These are phyloP conservation scores for Yasuhikotakia modesta DNA, from an alignment of 2,797 vertebrate genomes.

Conservation along the genomic window DNA sequence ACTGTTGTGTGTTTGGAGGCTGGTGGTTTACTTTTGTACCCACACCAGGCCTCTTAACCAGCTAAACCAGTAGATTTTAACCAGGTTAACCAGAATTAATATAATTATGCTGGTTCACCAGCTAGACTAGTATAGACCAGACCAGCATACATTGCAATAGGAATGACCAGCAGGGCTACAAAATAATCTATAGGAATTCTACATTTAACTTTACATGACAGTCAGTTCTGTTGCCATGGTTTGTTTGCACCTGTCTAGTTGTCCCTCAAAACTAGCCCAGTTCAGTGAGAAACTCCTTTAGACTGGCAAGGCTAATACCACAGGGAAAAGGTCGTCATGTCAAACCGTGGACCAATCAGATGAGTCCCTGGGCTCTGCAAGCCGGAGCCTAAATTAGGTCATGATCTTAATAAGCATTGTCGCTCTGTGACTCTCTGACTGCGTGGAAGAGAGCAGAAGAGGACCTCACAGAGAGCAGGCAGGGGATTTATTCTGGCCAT, in stretches of 20 bases:
- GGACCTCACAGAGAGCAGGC: conserved; percentile 71
- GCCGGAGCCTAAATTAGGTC: conserved; percentile 62
- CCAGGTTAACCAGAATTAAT: too few relatives aligned
- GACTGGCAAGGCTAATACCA: conserved; percentile 39
- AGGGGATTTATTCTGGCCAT: conserved; percentile 36
- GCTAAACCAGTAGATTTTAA: not conserved
- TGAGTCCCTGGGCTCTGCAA: conserved; percentile 47
- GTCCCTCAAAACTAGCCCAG: conserved; percentile 38
- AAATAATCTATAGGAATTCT: not conserved
- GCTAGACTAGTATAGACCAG: too few relatives aligned
- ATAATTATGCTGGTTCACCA: too few relatives aligned
- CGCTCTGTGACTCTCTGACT: conserved; percentile 33
- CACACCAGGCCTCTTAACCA: too few relatives aligned
- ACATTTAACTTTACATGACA: not conserved
- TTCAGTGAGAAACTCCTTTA: conserved; percentile 42
- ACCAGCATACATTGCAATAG: too few relatives aligned
- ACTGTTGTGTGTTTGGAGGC: too few relatives aligned
- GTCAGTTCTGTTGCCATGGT: not conserved
- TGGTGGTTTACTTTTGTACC: too few relatives aligned
- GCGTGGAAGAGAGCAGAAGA: conserved; percentile 51
- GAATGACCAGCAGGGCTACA: not conserved
- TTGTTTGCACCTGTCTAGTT: conserved; percentile 17
- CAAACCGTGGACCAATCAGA: conserved; percentile 61
- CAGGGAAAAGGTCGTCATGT: conserved; percentile 57
- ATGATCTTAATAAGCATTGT: conserved; percentile 62